These are phyloP conservation scores for Petrocephalus schoutedeni DNA, from an alignment of 2,797 vertebrate genomes.

Conservation along the genomic window DNA sequence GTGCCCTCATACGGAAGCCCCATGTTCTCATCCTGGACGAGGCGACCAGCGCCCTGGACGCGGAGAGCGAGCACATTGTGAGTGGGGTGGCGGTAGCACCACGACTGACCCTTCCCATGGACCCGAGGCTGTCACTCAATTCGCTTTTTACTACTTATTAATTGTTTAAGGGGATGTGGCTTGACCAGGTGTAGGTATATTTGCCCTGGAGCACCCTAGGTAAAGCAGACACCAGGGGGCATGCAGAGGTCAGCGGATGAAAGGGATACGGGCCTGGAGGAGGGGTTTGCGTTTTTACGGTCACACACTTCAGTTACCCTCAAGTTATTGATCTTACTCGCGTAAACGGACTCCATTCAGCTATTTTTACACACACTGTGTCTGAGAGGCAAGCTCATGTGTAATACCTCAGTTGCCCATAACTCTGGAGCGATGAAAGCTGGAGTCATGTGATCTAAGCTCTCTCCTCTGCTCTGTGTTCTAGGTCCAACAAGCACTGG, in stretches of 20 bases:
- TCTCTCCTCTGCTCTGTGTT: background rate
- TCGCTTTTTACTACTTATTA: background rate
- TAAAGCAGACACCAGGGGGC: background rate
- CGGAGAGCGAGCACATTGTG: constrained; percentile 88
- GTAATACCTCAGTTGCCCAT: background rate
- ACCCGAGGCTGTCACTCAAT: background rate
- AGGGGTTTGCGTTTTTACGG: background rate
- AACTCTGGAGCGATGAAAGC: too few species aligned
- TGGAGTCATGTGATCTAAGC: too few species aligned
- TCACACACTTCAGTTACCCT: background rate
- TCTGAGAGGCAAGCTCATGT: background rate
- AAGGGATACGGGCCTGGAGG: background rate
- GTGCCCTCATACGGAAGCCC: constrained; percentile 81
- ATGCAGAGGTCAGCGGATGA: background rate
- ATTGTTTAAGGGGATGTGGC: background rate
- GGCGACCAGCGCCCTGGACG: constrained; percentile 88
- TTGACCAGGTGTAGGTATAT: background rate
- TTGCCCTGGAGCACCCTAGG: background rate
- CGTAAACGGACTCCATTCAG: background rate
- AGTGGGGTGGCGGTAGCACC: constrained; percentile 35
- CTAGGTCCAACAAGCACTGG: constrained; percentile 88
- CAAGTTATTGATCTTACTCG: background rate
- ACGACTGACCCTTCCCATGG: background rate
- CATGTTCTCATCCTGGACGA: constrained; percentile 87
- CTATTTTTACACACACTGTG: background rate